A percentile compares a stretch with the other conserved stretches of the same genome.
Evolutionary conservation across 1,140 invertebrate species (phyloP).

Genomic region (Batillaria attramentaria): DNA sequence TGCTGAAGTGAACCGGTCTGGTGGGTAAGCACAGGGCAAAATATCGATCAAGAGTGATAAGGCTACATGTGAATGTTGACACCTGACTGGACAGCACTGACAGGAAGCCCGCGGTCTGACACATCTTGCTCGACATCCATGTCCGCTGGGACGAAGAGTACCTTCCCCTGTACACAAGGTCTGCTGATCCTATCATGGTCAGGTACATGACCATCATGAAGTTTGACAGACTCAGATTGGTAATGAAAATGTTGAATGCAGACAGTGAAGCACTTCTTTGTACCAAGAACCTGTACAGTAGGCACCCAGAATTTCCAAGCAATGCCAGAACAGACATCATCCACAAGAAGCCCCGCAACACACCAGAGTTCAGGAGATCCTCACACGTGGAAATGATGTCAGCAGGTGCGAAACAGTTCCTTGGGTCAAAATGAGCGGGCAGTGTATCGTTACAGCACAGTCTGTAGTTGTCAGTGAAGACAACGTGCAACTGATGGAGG

Average conservation of each 20-base stretch:
- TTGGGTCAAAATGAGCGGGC: constrained; percentile 27
- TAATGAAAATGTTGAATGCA: constrained; percentile 51
- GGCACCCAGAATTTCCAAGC: constrained; percentile 45
- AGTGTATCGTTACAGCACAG: constrained; percentile 49
- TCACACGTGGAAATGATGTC: constrained; percentile 54
- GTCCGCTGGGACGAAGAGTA: constrained; percentile 50
- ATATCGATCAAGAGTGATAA: constrained; percentile 53
- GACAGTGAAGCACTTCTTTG: constrained; percentile 21
- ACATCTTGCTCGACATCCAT: constrained; percentile 53
- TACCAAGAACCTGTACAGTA: constrained; percentile 40
- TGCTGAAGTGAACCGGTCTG: not conserved
- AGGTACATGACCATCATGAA: constrained; percentile 67
- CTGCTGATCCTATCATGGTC: constrained; percentile 54
- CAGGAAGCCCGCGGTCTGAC: constrained; percentile 57
- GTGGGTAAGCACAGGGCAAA: constrained; percentile 54
- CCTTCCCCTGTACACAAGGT: constrained; percentile 38
- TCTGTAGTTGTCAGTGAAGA: constrained; percentile 44
- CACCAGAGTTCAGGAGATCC: constrained; percentile 46
- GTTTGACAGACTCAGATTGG: constrained; percentile 60
- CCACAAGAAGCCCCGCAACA: constrained; percentile 52
- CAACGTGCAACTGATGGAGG: not conserved
- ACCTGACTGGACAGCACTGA: constrained; percentile 49
- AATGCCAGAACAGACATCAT: constrained; percentile 46
- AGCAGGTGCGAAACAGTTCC: constrained; percentile 43
- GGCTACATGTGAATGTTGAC: constrained; percentile 30